Evolutionary conservation across 1,140 invertebrate genomes (phyloP).

Genomic region (Leguminivora glycinivorella): DNA sequence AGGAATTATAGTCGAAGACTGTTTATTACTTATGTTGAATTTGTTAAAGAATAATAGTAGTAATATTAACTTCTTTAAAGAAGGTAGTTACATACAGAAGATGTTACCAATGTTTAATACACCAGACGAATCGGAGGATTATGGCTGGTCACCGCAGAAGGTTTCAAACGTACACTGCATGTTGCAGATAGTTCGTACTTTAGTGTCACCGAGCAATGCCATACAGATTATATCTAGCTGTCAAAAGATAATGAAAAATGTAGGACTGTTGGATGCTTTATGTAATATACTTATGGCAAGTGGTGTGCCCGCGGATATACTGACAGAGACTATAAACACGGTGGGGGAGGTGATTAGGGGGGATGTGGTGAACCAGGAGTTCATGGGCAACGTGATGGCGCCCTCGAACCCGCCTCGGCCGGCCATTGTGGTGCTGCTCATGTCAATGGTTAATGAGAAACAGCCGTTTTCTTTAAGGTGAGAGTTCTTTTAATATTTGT

Average conservation of each 20-base stretch:
- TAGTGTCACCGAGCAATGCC: conserved; percentile 94
- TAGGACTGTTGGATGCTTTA: conserved; percentile 89
- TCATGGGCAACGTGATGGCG: conserved; percentile 94
- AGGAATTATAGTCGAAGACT: conserved; percentile 99
- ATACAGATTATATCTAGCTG: conserved; percentile 86
- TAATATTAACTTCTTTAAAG: conserved; percentile 99
- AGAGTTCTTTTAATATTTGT: conserved; percentile 34
- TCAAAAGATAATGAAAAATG: conserved; percentile 93
- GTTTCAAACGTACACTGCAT: conserved; percentile 96
- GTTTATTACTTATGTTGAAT: conserved; percentile 96
- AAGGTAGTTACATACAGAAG: conserved; percentile 95
- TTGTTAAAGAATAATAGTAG: conserved; percentile 96
- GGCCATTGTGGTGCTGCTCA: conserved; percentile 95
- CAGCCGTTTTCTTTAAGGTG: conserved; percentile 93
- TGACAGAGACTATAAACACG: conserved; percentile 97
- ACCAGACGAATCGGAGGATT: conserved; percentile 85
- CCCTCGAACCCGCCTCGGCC: conserved; percentile 95
- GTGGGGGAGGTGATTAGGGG: conserved; percentile 97
- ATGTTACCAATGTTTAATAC: conserved; percentile 92
- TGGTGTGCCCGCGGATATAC: conserved; percentile 97
- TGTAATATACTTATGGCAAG: conserved; percentile 96
- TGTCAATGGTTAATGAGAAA: conserved; percentile 99
- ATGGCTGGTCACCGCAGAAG: conserved; percentile 96
- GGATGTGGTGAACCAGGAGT: conserved; percentile 94
- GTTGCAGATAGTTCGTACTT: conserved; percentile 92